Base-by-base conservation (phyloP, 2,797 vertebrate genomes). In the Cryptoprocta ferox region DNA sequence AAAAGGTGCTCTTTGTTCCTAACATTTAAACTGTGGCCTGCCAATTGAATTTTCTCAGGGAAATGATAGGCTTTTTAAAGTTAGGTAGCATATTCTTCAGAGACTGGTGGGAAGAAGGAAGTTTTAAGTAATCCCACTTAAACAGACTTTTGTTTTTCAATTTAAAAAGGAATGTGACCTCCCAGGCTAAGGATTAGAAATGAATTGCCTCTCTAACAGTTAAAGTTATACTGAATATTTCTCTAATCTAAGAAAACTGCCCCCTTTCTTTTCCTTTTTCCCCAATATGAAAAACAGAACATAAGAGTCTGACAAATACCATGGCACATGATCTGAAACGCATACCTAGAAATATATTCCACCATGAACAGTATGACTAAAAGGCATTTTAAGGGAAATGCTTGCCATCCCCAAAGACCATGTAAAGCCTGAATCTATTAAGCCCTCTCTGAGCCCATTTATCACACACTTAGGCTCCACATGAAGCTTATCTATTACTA, bases 91-190 rank as follows among this genome's bases (percentile, higher is more conserved):
- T 65, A 76, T 48, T 96, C 70, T 93, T 85, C 59, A 81, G 45
- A 96, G 83, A 91, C 32, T 76, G 68, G 73, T 95, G 56, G 95
- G 73, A 97, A 97, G 94, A 84, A 96, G 84, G 79, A 96, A 94
- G 16, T 90, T 97, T 96, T 68, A 89, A 96, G 90, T 85, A 95
- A 95, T 96, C 53, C 37, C 70, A 94, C 80, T 91, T 94, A 95
- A 95, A 95, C 13, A 89, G 80, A 93, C 61, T 81, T 96, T 79
- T 96, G 63, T 80, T 96, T 97, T 96, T 92, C 70, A 96, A 61
- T 88, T 93, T 89, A 84, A 94, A 94, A 97, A 97, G 91, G 65
- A 96, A 97, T 76, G 71, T 96, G 89, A 90, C 68, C 61, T 88
- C 78, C 50, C 48, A 82, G 37, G 61, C 71, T 93, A 89, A 94